Evolutionary conservation across 37 sponge, comb jelly and placozoan species (phyloP).

Genomic region (Halisarca cf. caerulea): DNA sequence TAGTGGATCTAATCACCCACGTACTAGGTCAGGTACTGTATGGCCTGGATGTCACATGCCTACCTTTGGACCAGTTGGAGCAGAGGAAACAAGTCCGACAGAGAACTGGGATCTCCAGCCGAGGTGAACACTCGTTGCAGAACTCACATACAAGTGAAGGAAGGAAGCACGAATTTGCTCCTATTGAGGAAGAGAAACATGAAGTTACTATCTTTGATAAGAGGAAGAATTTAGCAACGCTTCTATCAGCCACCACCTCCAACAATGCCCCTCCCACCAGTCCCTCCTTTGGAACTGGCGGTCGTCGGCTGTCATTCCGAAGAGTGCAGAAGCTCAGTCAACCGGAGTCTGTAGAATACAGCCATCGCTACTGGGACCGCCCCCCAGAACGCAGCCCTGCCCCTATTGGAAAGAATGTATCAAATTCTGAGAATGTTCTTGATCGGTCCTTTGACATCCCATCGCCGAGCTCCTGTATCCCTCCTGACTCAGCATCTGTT

Average conservation of each 20-base stretch:
- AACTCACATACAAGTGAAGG: neutral
- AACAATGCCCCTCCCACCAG: neutral
- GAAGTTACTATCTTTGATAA: neutral
- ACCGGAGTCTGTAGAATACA: neutral
- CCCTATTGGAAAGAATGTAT: neutral
- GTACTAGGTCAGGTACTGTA: constrained; percentile 68
- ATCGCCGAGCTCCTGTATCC: neutral
- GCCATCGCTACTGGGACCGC: neutral
- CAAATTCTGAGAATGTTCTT: neutral
- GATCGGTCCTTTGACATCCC: constrained; percentile 35
- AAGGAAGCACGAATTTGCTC: too few species aligned
- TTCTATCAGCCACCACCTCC: neutral
- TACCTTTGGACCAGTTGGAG: constrained; percentile 58
- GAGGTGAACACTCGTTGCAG: neutral
- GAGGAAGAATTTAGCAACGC: too few species aligned
- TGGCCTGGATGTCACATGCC: constrained; percentile 53
- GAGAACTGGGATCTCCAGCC: neutral
- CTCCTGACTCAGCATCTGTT: neutral
- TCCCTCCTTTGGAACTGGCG: neutral
- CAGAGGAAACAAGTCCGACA: neutral
- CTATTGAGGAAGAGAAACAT: neutral
- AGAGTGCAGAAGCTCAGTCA: neutral
- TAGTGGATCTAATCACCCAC: constrained; percentile 63
- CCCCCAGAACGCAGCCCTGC: neutral
- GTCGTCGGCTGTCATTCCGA: neutral